Conservation (phyloP, 2,113 vertebrate species). For the Cololabis saira region DNA sequence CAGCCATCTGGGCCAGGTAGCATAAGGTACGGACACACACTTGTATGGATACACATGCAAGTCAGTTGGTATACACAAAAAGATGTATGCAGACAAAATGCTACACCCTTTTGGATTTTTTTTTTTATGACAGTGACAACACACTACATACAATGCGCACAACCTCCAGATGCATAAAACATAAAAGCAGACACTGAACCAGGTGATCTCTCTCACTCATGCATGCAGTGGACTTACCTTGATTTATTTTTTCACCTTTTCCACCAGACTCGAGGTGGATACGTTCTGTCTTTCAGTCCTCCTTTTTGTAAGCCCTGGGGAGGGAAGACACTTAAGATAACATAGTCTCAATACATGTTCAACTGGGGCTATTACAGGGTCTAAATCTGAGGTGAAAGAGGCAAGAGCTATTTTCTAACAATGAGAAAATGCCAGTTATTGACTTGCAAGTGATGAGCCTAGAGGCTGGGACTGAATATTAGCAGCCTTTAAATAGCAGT, state of each 20-base stretch:
- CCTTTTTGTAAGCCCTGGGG: constrained; percentile 54
- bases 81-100: constrained; percentile 4
- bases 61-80: too few species aligned
- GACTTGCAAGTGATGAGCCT: constrained; percentile 43
- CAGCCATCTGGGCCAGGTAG: constrained; percentile 55
- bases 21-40: constrained; percentile 31
- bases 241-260: constrained; percentile 51
- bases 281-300: constrained; percentile 45
- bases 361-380: constrained; percentile 40
- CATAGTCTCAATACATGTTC: constrained; percentile 62
- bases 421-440: constrained; percentile 47
- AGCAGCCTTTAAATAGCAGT: too few species aligned
- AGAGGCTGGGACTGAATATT: background rate
- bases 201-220: constrained; percentile 32
- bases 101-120: background rate
- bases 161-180: constrained; percentile 26
- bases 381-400: constrained; percentile 24
- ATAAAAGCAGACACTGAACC: constrained; percentile 35
- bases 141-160: constrained; percentile 2
- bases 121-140: constrained; percentile 17
- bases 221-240: constrained; percentile 43
- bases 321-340: constrained; percentile 72
- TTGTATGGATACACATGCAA: background rate
- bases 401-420: constrained; percentile 55
- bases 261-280: constrained; percentile 37